These are phyloP conservation scores for Toxotes chatareus DNA, from an alignment of 2,113 vertebrate genomes.

Conservation along the genomic window DNA sequence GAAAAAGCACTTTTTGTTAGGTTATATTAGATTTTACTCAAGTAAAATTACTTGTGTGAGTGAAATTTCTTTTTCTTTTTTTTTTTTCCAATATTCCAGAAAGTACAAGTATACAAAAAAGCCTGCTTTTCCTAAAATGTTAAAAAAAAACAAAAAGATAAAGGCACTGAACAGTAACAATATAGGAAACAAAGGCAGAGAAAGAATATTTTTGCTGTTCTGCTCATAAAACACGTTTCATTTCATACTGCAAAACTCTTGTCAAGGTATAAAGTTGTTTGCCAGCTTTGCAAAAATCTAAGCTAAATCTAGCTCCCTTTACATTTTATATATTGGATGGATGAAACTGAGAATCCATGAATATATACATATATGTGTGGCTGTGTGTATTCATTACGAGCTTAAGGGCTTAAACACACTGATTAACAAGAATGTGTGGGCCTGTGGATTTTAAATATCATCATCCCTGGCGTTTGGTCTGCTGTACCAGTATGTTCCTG, in stretches of 20 bases:
- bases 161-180: neutral
- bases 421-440: conserved; percentile 6
- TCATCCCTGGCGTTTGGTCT: conserved; percentile 37
- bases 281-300: neutral
- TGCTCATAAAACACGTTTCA: neutral
- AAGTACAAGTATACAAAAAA: no score
- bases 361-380: neutral
- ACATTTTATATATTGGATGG: neutral
- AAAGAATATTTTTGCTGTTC: neutral
- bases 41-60: no score
- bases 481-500: conserved; percentile 35
- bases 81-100: no score
- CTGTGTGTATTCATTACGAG: conserved; percentile 14
- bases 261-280: neutral
- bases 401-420: conserved; percentile 16
- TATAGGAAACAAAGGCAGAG: neutral
- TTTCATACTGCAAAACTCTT: conserved; percentile 3
- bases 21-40: no score
- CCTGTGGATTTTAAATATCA: conserved; percentile 25
- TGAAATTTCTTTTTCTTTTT: no score
- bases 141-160: neutral
- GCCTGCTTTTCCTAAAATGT: neutral
- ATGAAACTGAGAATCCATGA: neutral
- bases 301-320: neutral
- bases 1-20: no score